Percentiles rank a stretch among this genome's conserved stretches.
Evolutionary conservation across 2,888 invertebrate genomes (phyloP).

Genomic region (Mystacides longicornis): DNA sequence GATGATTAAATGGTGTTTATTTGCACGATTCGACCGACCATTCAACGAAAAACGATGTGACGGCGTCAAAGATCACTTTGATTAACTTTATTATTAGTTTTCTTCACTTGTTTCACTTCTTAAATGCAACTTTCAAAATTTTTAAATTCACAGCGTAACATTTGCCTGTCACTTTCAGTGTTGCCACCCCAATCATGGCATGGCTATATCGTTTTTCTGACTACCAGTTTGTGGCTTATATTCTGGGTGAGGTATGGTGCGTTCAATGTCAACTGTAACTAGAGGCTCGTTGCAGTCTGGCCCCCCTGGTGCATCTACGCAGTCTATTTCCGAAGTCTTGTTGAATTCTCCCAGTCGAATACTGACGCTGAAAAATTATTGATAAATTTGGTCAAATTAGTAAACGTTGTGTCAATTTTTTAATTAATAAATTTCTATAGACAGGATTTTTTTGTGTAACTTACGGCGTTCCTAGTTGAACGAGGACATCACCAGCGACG

Average conservation of each 20-base stretch:
- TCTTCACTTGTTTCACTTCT: too few species aligned
- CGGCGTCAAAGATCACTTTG: too few species aligned
- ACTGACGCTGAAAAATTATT: slow-evolving; percentile 22
- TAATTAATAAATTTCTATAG: too few species aligned
- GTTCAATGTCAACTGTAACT: slow-evolving; percentile 36
- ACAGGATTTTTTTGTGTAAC: too few species aligned
- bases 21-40: too few species aligned
- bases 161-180: too few species aligned
- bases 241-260: slow-evolving; percentile 37
- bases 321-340: slow-evolving; percentile 35
- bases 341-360: slow-evolving; percentile 45
- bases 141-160: too few species aligned
- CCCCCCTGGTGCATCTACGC: slow-evolving; percentile 32
- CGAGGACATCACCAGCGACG: slow-evolving; percentile 36
- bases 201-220: slow-evolving; percentile 41
- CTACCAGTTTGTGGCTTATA: slow-evolving; percentile 32
- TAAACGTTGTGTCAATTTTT: background rate
- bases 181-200: too few species aligned
- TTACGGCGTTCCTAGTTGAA: slow-evolving; percentile 38
- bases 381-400: background rate
- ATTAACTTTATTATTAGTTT: too few species aligned
- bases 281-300: slow-evolving; percentile 38
- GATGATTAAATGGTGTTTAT: too few species aligned
- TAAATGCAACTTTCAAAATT: too few species aligned
- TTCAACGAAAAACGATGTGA: too few species aligned